phyloP scores from a whole-genome alignment of 2,888 invertebrate genomes.

The Tanytarsus gracilentus region DNA sequence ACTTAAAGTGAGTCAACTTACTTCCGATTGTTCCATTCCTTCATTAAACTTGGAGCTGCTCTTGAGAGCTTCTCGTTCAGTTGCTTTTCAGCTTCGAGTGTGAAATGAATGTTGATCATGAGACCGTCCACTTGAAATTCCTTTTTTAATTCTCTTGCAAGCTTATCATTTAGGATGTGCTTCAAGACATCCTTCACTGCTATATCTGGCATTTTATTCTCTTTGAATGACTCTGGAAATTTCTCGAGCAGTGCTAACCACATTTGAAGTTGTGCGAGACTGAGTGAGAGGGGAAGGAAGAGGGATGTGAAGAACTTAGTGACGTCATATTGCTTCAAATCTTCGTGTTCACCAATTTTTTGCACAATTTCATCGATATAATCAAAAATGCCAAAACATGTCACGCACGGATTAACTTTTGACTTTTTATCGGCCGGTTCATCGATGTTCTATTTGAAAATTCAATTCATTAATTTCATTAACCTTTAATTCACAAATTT shows the following conservation, averaged over 20 bases:
- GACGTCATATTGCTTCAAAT: constrained; percentile 52
- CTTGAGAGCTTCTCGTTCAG: too few relatives aligned
- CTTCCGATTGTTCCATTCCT: constrained; percentile 2
- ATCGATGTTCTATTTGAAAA: too few relatives aligned
- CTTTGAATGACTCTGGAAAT: constrained; percentile 46
- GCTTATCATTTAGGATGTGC: constrained; percentile 53
- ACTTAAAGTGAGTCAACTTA: background rate
- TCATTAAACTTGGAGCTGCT: constrained; percentile 30
- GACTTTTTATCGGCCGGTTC: constrained; percentile 40
- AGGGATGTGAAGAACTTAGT: constrained; percentile 58
- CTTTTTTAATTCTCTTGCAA: constrained; percentile 50
- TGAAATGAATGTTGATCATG: constrained; percentile 42
- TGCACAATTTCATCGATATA: constrained; percentile 47
- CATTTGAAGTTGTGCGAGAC: constrained; percentile 58
- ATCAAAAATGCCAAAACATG: constrained; percentile 66
- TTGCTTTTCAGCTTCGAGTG: too few relatives aligned
- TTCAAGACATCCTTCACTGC: constrained; percentile 75
- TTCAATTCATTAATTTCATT: too few relatives aligned
- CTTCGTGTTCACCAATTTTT: constrained; percentile 47
- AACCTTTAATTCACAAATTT: too few relatives aligned
- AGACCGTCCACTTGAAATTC: constrained; percentile 48
- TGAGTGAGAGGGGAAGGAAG: constrained; percentile 58
- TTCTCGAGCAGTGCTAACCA: constrained; percentile 49
- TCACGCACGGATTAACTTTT: constrained; percentile 51
- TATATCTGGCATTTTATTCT: constrained; percentile 42